These are phyloP conservation scores for Alethe castanea DNA, from an alignment of 2,113 vertebrate genomes.

Conservation along the genomic window DNA sequence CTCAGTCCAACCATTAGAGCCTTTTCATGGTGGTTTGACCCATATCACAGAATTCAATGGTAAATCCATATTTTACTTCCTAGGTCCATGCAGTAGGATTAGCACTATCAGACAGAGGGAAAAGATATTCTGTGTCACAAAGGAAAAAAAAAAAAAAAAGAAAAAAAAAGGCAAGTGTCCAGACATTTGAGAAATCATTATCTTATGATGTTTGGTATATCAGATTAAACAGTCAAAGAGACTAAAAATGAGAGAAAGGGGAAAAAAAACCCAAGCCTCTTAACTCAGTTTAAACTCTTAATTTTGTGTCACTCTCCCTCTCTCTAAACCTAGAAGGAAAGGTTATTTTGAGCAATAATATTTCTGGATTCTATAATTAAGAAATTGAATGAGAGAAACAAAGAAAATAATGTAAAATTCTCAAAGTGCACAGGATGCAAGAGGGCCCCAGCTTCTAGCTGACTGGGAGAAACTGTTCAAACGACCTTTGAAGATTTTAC, in stretches of 20 bases:
- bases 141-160: not conserved
- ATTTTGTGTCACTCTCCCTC: not conserved
- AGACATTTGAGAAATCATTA: slow-evolving; percentile 3
- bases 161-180: not conserved
- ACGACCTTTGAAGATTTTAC: not conserved
- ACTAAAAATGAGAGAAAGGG: not conserved
- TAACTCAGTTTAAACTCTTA: not conserved
- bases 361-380: not conserved
- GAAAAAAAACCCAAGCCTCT: not conserved
- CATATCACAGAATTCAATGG: not conserved
- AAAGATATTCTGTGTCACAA: not conserved
- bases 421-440: not conserved
- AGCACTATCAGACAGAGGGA: not conserved
- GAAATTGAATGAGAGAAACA: not conserved
- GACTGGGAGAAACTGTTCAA: not conserved
- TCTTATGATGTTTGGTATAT: not conserved
- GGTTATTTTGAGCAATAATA: not conserved
- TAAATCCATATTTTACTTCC: not conserved
- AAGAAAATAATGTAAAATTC: not conserved
- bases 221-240: not conserved
- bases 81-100: not conserved
- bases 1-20: not conserved
- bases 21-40: not conserved
- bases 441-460: not conserved
- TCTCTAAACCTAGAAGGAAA: not conserved